phyloP scores from a whole-genome alignment of 1,140 invertebrate genomes.

The Penaeus indicus region DNA sequence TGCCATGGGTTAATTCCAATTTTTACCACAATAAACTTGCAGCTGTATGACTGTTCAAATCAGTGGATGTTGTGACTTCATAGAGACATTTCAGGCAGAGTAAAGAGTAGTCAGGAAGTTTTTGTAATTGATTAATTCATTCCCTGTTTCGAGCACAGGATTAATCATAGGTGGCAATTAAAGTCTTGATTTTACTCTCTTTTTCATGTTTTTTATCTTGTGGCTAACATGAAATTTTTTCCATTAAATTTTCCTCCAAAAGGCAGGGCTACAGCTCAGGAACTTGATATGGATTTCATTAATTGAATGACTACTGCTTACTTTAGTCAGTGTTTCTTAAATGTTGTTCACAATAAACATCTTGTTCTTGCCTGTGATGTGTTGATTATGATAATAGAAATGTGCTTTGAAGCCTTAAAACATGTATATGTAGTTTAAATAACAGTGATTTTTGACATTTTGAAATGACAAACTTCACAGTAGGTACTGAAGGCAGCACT shows the following conservation, averaged over 20 bases:
- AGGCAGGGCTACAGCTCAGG: not conserved
- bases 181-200: not conserved
- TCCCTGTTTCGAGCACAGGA: no score
- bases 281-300: no score
- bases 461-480: not conserved
- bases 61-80: conserved; percentile 23
- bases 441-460: conserved; percentile 13
- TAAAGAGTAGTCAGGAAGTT: not conserved
- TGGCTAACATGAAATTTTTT: not conserved
- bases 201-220: not conserved
- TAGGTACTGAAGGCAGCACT: not conserved
- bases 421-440: conserved; percentile 28
- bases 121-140: not conserved
- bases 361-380: conserved; percentile 46
- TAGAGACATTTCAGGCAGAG: not conserved
- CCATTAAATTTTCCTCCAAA: not conserved
- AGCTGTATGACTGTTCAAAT: conserved; percentile 29
- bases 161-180: not conserved
- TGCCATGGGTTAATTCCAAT: conserved; percentile 6
- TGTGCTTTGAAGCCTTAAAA: conserved; percentile 22
- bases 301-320: not conserved
- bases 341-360: conserved; percentile 23
- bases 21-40: conserved; percentile 13
- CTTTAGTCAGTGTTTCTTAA: not conserved
- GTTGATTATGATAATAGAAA: conserved; percentile 44